phyloP scores from a whole-genome alignment of 1,140 invertebrate species.

The Saccostrea cuccullata region DNA sequence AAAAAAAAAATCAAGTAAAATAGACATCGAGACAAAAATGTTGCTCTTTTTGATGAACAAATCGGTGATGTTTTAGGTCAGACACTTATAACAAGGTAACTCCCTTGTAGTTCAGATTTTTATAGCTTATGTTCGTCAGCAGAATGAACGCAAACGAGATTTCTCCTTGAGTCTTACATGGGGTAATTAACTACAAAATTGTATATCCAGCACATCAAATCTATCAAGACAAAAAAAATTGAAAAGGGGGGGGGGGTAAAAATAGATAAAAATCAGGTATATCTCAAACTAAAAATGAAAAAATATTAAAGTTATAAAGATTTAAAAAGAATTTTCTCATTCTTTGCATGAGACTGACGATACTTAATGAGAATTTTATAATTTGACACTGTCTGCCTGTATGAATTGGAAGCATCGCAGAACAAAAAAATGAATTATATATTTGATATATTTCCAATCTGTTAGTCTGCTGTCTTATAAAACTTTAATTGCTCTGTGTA shows the following conservation, averaged over 20 bases:
- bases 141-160: not conserved
- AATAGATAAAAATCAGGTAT: not conserved
- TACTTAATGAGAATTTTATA: not conserved
- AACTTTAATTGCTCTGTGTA: not conserved
- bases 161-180: not conserved
- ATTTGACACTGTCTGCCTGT: not conserved
- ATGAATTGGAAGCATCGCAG: not conserved
- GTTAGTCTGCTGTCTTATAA: not conserved
- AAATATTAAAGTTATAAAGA: not conserved
- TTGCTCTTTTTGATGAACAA: not conserved
- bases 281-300: not conserved
- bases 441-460: slow-evolving; percentile 10
- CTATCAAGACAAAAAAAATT: not conserved
- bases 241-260: not conserved
- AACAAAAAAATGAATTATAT: not conserved
- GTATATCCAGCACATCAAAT: not conserved
- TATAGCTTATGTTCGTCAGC: not conserved
- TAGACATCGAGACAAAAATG: no score
- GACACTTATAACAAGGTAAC: not conserved
- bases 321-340: not conserved
- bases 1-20: no score
- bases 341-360: not conserved
- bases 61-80: not conserved
- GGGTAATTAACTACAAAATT: not conserved
- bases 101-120: not conserved